Evolutionary conservation across 2,888 invertebrate genomes (phyloP).

Genomic region (Spisula solida): DNA sequence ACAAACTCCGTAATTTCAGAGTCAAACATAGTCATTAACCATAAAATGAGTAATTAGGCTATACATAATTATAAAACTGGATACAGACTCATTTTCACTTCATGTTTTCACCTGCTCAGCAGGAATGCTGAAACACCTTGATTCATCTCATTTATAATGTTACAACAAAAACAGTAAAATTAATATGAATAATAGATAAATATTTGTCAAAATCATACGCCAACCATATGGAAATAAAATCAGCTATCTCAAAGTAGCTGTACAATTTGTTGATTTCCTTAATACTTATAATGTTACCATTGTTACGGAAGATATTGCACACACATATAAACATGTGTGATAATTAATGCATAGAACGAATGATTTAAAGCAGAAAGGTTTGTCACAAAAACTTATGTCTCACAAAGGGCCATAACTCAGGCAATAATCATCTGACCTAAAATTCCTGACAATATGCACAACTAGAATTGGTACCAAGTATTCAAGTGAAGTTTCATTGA

Average conservation of each 20-base stretch:
- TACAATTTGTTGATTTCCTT: no score
- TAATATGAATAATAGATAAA: constrained; percentile 6
- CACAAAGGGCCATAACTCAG: no score
- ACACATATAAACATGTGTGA: no score
- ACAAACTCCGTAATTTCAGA: not conserved
- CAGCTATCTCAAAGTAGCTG: not conserved
- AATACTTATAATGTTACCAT: no score
- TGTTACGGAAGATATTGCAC: no score
- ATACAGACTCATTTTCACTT: not conserved
- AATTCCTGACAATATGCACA: no score
- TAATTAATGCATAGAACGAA: no score
- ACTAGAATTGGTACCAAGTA: no score
- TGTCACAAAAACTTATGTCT: no score
- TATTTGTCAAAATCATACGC: not conserved
- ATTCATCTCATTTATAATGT: not conserved
- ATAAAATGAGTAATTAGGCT: constrained; percentile 1
- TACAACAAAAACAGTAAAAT: not conserved
- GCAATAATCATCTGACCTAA: no score
- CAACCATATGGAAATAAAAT: not conserved
- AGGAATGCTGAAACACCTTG: not conserved
- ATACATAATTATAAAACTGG: not conserved
- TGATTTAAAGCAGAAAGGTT: no score
- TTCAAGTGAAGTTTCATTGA: no score
- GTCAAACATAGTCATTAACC: not conserved
- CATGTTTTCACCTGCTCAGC: constrained; percentile 10